phyloP scores from a whole-genome alignment of 1,140 invertebrate genomes.

The Nasonia vitripennis region DNA sequence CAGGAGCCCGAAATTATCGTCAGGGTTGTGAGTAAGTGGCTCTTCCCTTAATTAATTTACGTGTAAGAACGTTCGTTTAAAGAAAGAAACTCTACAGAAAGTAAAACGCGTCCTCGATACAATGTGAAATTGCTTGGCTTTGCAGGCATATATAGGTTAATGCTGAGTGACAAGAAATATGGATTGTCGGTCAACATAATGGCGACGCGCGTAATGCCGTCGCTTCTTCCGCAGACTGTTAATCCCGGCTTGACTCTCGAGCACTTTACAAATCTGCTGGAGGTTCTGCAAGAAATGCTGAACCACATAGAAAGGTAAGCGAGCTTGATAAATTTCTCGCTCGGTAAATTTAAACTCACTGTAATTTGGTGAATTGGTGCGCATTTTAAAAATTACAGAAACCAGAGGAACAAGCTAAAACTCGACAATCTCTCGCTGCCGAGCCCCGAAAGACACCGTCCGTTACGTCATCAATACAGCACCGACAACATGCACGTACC shows the following conservation, averaged over 20 bases:
- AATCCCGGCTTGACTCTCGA: constrained; percentile 93
- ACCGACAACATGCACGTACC: constrained; percentile 90
- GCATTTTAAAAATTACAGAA: constrained; percentile 67
- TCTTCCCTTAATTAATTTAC: neutral
- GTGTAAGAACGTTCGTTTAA: no score
- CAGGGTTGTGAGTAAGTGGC: constrained; percentile 88
- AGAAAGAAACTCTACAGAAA: neutral
- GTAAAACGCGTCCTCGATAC: neutral
- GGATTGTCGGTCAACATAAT: constrained; percentile 93
- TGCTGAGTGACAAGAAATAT: constrained; percentile 94
- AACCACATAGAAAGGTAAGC: constrained; percentile 88
- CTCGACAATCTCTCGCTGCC: constrained; percentile 85
- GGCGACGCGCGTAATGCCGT: constrained; percentile 95
- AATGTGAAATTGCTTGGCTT: neutral
- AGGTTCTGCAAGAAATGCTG: constrained; percentile 95
- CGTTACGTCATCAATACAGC: constrained; percentile 87
- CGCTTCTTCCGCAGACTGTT: constrained; percentile 93
- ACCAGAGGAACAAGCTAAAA: constrained; percentile 89
- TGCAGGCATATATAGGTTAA: constrained; percentile 93
- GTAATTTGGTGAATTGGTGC: no score
- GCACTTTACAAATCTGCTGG: constrained; percentile 90
- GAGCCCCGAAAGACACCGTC: constrained; percentile 85
- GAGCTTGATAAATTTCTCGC: no score
- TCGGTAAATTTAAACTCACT: no score
- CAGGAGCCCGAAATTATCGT: constrained; percentile 89